These are phyloP conservation scores for Bicyclus anynana DNA, from an alignment of 1,140 invertebrate species.

Conservation along the genomic window DNA sequence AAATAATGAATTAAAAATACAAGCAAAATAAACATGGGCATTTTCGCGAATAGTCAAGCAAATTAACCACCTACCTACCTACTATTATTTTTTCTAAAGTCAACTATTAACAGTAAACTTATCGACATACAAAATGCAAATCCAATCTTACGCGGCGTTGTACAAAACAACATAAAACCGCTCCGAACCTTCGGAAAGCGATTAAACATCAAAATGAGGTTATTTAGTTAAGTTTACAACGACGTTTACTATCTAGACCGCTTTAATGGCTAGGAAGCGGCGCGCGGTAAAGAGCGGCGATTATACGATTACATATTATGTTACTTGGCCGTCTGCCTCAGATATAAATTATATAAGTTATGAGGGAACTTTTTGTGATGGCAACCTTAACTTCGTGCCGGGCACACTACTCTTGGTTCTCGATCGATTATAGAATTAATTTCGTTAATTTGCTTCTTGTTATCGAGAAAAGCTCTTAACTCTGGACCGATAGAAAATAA, in stretches of 20 bases:
- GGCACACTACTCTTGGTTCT: constrained; percentile 27
- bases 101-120: background rate
- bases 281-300: constrained; percentile 37
- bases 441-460: too few species aligned
- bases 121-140: constrained; percentile 29
- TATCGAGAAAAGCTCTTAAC: too few species aligned
- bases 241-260: constrained; percentile 64
- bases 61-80: too few species aligned
- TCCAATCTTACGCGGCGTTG: constrained; percentile 14
- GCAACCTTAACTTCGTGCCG: constrained; percentile 32
- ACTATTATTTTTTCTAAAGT: background rate
- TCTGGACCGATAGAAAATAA: too few species aligned
- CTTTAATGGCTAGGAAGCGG: constrained; percentile 63
- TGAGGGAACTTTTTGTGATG: constrained; percentile 53
- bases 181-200: constrained; percentile 39
- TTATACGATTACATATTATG: constrained; percentile 41
- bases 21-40: too few species aligned
- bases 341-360: constrained; percentile 65
- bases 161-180: constrained; percentile 31
- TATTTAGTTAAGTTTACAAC: constrained; percentile 59
- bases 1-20: too few species aligned
- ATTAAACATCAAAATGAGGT: constrained; percentile 56
- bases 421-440: constrained; percentile 14
- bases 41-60: too few species aligned
- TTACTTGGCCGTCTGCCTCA: constrained; percentile 41